These are phyloP conservation scores for Characodon lateralis DNA, from an alignment of 2,797 vertebrate genomes.

Conservation along the genomic window DNA sequence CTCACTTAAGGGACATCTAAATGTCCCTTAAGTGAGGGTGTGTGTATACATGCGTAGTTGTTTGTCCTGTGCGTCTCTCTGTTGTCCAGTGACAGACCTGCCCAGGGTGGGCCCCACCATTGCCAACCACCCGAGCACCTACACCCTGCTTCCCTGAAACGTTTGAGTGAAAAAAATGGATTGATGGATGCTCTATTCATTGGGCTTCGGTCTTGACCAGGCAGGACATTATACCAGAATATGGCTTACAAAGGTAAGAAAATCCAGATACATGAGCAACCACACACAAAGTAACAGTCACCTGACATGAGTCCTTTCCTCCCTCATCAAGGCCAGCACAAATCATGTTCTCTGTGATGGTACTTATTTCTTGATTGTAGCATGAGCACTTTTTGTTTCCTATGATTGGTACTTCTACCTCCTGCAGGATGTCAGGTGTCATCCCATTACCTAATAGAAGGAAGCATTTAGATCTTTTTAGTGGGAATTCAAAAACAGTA, in stretches of 20 bases:
- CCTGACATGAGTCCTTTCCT: conserved; percentile 68
- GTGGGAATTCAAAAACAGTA: too few species aligned
- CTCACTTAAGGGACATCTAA: too few species aligned
- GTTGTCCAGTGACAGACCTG: too few species aligned
- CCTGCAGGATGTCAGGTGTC: conserved; percentile 34
- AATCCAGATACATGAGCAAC: neutral
- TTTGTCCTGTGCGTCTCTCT: too few species aligned
- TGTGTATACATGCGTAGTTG: too few species aligned
- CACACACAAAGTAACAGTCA: conserved; percentile 17
- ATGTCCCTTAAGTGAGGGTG: too few species aligned
- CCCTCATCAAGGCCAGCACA: conserved; percentile 54
- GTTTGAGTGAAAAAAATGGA: too few species aligned
- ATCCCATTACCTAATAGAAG: neutral
- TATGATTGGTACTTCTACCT: conserved; percentile 60
- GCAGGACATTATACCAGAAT: neutral
- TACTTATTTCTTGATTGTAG: neutral
- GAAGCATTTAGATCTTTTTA: neutral
- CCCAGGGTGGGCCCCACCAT: too few species aligned
- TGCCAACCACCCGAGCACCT: too few species aligned
- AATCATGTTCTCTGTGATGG: conserved; percentile 50
- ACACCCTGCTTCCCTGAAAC: too few species aligned
- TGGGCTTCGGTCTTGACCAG: neutral
- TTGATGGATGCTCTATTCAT: too few species aligned
- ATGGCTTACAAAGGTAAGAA: neutral
- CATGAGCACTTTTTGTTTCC: conserved; percentile 30